Evolutionary conservation across 1,140 invertebrate species (phyloP).

Genomic region (Monochamus saltuarius): DNA sequence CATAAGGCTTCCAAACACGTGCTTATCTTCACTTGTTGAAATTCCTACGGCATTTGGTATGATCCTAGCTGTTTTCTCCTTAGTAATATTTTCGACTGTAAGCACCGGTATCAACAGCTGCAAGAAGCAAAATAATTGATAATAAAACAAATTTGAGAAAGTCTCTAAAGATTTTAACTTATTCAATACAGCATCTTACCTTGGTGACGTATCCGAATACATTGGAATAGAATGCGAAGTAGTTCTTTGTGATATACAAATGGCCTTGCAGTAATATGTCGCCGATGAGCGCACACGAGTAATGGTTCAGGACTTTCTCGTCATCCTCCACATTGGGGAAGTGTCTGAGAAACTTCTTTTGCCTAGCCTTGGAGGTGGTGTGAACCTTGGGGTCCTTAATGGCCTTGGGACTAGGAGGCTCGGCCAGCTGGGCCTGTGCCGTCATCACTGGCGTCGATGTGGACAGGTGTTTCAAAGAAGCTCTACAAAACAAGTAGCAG

Average conservation of each 20-base stretch:
- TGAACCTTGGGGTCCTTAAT: conserved; percentile 56
- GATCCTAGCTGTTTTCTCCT: conserved; percentile 87
- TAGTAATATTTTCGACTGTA: conserved; percentile 81
- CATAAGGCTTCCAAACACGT: conserved; percentile 86
- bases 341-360: conserved; percentile 74
- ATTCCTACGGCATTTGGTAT: conserved; percentile 90
- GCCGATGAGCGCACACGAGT: conserved; percentile 86
- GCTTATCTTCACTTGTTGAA: conserved; percentile 73
- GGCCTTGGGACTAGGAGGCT: conserved; percentile 48
- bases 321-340: conserved; percentile 73
- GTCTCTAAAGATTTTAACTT: background rate
- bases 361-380: conserved; percentile 64
- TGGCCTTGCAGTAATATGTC: conserved; percentile 92
- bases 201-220: conserved; percentile 91
- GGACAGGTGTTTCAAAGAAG: conserved; percentile 53
- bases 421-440: conserved; percentile 45
- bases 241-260: conserved; percentile 89
- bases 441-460: conserved; percentile 53
- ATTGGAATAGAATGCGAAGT: conserved; percentile 94
- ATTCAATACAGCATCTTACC: conserved; percentile 61
- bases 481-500: conserved; percentile 42
- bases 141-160: background rate
- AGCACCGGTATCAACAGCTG: conserved; percentile 79
- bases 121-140: conserved; percentile 35
- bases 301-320: conserved; percentile 81